A percentile compares a stretch with the other conserved stretches of the same genome.
Evolutionary conservation across 2,888 invertebrate genomes (phyloP).

Genomic region (Drosophila paracracens): DNA sequence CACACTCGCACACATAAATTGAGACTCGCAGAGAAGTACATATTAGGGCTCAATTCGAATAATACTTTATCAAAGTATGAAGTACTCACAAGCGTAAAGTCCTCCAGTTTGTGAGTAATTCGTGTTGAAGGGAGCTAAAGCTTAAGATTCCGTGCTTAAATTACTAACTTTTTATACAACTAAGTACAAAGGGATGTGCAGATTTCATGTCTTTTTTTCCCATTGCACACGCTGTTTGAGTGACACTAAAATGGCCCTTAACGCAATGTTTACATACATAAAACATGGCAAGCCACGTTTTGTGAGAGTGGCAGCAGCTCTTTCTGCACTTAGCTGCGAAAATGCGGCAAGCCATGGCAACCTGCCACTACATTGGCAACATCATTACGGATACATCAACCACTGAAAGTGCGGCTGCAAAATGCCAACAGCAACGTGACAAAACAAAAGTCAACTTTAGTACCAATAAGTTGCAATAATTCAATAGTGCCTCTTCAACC

Average conservation of each 20-base stretch:
- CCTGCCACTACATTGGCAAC: conserved; percentile 33
- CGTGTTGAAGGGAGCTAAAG: neutral
- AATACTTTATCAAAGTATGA: neutral
- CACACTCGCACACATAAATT: conserved; percentile 5
- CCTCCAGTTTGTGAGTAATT: neutral
- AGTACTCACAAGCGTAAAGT: neutral
- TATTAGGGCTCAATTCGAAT: neutral
- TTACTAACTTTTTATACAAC: neutral
- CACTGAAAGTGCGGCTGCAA: conserved; percentile 9
- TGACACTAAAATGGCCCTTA: conserved; percentile 42
- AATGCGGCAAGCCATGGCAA: conserved; percentile 33
- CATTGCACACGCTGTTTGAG: neutral
- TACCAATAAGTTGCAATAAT: conserved; percentile 70
- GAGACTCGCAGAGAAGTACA: neutral
- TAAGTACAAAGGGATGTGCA: neutral
- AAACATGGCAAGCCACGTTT: conserved; percentile 33
- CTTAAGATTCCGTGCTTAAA: neutral
- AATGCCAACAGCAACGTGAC: conserved; percentile 32
- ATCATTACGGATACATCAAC: conserved; percentile 43
- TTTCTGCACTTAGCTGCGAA: conserved; percentile 26
- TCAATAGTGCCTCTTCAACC: neutral
- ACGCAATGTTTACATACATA: conserved; percentile 52
- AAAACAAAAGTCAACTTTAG: conserved; percentile 49
- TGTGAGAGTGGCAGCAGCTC: conserved; percentile 5
- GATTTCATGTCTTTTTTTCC: neutral